Evolutionary conservation across 2,888 invertebrate species (phyloP).

Genomic region (Dryobota labecula): DNA sequence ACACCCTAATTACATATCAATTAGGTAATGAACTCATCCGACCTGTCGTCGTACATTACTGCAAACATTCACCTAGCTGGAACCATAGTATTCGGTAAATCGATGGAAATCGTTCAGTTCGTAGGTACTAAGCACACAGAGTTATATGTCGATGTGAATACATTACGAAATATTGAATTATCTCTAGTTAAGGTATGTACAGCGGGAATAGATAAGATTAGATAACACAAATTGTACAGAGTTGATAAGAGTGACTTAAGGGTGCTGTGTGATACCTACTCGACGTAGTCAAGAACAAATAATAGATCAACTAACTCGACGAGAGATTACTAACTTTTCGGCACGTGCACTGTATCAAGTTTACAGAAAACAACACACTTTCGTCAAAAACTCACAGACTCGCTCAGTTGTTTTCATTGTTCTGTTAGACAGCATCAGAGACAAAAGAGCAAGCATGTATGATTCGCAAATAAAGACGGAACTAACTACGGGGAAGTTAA

Average conservation of each 20-base stretch:
- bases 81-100: conserved; percentile 32
- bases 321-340: background rate
- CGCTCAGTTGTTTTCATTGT: conserved; percentile 10
- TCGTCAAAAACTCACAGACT: background rate
- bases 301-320: conserved; percentile 7
- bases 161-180: conserved; percentile 53
- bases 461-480: conserved; percentile 1
- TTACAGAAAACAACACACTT: conserved; percentile 2
- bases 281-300: conserved; percentile 23
- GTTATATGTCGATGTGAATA: conserved; percentile 25
- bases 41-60: conserved; percentile 43
- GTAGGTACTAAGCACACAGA: conserved; percentile 5
- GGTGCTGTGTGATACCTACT: conserved; percentile 20
- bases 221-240: conserved; percentile 63
- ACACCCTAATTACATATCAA: conserved; percentile 60
- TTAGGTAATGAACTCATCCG: conserved; percentile 58
- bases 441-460: conserved; percentile 13
- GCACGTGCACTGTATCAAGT: background rate
- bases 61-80: conserved; percentile 43
- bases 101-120: conserved; percentile 39
- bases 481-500: background rate
- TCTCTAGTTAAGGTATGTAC: conserved; percentile 51
- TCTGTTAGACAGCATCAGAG: background rate
- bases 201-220: conserved; percentile 67
- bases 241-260: conserved; percentile 59